Percentiles rank a stretch among this genome's conserved stretches.
Evolutionary conservation across 2,888 invertebrate species (phyloP).

Genomic region (Sinotaia quadrata): DNA sequence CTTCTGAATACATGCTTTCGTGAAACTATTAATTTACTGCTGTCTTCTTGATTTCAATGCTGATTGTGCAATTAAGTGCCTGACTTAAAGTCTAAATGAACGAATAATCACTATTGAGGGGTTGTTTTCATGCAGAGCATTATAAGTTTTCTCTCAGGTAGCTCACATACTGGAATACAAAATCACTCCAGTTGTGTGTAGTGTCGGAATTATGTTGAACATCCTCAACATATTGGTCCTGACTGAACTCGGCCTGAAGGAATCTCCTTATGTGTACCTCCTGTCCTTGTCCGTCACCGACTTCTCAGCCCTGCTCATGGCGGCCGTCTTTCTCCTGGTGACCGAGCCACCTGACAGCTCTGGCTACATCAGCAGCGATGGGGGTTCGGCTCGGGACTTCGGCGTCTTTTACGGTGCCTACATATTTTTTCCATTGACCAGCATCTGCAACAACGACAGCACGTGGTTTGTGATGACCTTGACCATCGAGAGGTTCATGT

Average conservation of each 20-base stretch:
- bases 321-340: constrained; percentile 49
- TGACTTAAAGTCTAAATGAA: too few relatives aligned
- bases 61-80: too few relatives aligned
- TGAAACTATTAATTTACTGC: too few relatives aligned
- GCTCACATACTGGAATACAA: constrained; percentile 34
- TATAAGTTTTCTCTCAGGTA: not conserved
- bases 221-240: constrained; percentile 64
- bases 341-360: not conserved
- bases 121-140: too few relatives aligned
- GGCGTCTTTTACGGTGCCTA: constrained; percentile 59
- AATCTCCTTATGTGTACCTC: constrained; percentile 67
- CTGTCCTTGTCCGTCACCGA: constrained; percentile 63
- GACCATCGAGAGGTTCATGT: constrained; percentile 64
- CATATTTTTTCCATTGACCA: constrained; percentile 59
- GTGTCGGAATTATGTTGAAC: constrained; percentile 65
- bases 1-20: too few relatives aligned
- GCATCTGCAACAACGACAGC: constrained; percentile 61
- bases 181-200: constrained; percentile 62
- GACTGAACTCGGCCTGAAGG: constrained; percentile 58
- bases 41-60: too few relatives aligned
- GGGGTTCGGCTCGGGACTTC: constrained; percentile 42
- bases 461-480: constrained; percentile 64
- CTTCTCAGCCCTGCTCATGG: constrained; percentile 56
- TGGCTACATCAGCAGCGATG: constrained; percentile 38
- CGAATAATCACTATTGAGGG: too few relatives aligned